phyloP scores from a whole-genome alignment of 1,140 invertebrate genomes.

The Cyclina sinensis region DNA sequence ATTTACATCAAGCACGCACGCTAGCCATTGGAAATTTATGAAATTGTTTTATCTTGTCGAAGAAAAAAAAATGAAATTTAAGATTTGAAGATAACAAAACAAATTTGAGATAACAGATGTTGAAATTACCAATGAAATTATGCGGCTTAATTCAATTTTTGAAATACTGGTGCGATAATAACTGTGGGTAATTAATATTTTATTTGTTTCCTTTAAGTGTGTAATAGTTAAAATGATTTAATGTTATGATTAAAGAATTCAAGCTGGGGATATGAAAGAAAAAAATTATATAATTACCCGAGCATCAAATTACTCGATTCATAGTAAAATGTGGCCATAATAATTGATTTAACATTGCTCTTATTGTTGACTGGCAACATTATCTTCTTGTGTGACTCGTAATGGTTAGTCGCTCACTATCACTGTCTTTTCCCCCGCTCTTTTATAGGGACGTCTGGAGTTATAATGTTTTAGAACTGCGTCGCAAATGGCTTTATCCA shows the following conservation, averaged over 20 bases:
- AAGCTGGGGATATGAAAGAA: background rate
- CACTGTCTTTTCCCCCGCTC: too few species aligned
- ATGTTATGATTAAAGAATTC: background rate
- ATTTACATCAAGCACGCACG: conserved; percentile 28
- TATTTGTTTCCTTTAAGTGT: conserved; percentile 9
- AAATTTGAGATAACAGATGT: conserved; percentile 12
- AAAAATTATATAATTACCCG: background rate
- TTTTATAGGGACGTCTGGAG: too few species aligned
- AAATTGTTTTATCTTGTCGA: background rate
- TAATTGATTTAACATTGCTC: background rate
- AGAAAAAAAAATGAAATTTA: background rate
- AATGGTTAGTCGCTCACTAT: background rate
- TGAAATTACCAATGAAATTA: conserved; percentile 8
- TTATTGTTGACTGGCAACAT: background rate
- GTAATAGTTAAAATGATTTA: conserved; percentile 5
- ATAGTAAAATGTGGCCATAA: background rate
- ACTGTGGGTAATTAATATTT: conserved; percentile 33
- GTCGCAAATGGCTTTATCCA: too few species aligned
- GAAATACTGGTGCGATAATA: background rate
- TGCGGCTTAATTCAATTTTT: conserved; percentile 2
- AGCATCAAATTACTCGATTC: background rate
- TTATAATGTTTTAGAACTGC: too few species aligned
- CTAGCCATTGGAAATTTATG: conserved; percentile 13
- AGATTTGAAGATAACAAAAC: conserved; percentile 7
- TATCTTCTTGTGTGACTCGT: background rate